These are phyloP conservation scores for Enteromius argenteus DNA, from an alignment of 2,797 vertebrate genomes.

Conservation along the genomic window DNA sequence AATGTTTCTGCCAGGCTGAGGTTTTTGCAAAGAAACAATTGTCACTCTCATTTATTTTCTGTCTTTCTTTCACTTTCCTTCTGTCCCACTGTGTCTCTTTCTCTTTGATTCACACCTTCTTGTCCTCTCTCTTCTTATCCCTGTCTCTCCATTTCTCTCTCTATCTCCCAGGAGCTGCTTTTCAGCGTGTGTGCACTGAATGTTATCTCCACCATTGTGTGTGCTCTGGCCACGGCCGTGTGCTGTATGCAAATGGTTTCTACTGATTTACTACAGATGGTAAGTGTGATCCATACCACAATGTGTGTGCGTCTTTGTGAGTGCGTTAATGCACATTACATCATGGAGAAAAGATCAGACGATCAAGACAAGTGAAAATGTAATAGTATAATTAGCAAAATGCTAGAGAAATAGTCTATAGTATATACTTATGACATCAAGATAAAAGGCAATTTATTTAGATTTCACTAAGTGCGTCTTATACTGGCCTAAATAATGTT, in stretches of 20 bases:
- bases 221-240: constrained; percentile 96
- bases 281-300: constrained; percentile 76
- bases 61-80: constrained; percentile 1
- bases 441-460: neutral
- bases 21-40: constrained; percentile 35
- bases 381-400: constrained; percentile 15
- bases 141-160: constrained; percentile 52
- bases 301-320: constrained; percentile 14
- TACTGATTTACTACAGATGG: constrained; percentile 95
- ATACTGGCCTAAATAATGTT: neutral
- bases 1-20: constrained; percentile 12
- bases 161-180: constrained; percentile 88
- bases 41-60: constrained; percentile 13
- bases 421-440: neutral
- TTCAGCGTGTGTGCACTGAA: constrained; percentile 98
- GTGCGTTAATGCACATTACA: constrained; percentile 37
- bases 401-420: neutral
- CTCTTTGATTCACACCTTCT: constrained; percentile 48
- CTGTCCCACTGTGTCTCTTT: constrained; percentile 20
- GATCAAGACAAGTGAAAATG: constrained; percentile 57
- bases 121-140: constrained; percentile 58
- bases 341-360: constrained; percentile 50
- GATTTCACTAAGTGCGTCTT: neutral
- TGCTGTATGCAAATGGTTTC: constrained; percentile 99
- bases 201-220: constrained; percentile 97